Percentiles rank a stretch among this genome's conserved stretches.
These are phyloP conservation scores for Didymodactylos carnosus DNA, from an alignment of 2,888 invertebrate species.

Conservation along the genomic window DNA sequence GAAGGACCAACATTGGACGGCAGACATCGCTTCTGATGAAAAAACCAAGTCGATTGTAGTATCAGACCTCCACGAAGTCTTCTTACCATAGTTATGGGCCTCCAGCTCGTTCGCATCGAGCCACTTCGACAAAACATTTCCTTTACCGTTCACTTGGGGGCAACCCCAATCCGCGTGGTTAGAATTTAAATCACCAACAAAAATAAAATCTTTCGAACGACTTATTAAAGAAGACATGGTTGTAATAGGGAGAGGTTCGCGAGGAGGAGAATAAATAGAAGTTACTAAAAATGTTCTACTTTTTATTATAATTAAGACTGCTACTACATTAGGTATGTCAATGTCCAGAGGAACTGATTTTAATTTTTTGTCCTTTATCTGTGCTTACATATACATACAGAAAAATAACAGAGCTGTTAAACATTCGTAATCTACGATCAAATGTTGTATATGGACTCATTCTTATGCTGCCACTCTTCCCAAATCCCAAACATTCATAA, in stretches of 20 bases:
- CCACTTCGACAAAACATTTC: not conserved
- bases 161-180: not conserved
- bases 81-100: not conserved
- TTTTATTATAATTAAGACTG: not conserved
- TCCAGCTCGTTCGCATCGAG: not conserved
- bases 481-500: too few species aligned
- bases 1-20: not conserved
- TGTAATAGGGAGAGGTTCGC: not conserved
- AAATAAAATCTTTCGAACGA: not conserved
- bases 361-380: not conserved
- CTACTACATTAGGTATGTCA: not conserved
- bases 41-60: not conserved
- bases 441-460: too few species aligned
- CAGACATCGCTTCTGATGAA: not conserved
- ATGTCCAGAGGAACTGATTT: not conserved
- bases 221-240: not conserved
- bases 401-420: too few species aligned
- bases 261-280: not conserved
- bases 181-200: not conserved
- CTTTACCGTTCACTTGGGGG: not conserved
- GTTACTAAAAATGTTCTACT: not conserved
- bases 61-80: not conserved
- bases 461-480: too few species aligned
- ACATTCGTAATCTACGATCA: too few species aligned
- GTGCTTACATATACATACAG: too few species aligned